Evolutionary conservation across 2,888 invertebrate species (phyloP).

Genomic region (Coelopa pilipes): DNA sequence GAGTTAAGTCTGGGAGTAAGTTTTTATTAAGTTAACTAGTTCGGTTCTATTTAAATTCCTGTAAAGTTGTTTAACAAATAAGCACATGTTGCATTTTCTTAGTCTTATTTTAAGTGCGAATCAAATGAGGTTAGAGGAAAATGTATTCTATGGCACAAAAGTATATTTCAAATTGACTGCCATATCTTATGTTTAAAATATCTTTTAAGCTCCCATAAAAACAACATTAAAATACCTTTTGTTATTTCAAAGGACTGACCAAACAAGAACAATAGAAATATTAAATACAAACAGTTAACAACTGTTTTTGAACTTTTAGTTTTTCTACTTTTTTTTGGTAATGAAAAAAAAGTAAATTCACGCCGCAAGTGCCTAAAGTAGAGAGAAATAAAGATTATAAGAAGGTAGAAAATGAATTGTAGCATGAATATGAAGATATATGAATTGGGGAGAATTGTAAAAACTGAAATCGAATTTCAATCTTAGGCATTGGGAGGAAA

Average conservation of each 20-base stretch:
- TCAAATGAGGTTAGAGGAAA: too few relatives aligned
- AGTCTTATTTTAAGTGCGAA: not conserved
- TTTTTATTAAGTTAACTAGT: too few relatives aligned
- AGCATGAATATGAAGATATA: not conserved
- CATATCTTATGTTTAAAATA: slow-evolving; percentile 28
- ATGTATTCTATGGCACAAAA: slow-evolving; percentile 27
- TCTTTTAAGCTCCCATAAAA: not conserved
- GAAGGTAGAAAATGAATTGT: too few relatives aligned
- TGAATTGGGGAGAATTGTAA: not conserved
- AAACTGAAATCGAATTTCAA: not conserved
- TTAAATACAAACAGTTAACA: too few relatives aligned
- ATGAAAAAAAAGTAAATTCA: slow-evolving; percentile 20
- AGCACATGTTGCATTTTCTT: too few relatives aligned
- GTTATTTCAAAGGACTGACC: not conserved
- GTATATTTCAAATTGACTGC: slow-evolving; percentile 21
- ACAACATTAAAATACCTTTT: not conserved
- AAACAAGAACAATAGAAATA: too few relatives aligned
- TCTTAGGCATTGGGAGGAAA: not conserved
- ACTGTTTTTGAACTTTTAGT: not conserved
- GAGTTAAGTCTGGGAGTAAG: too few relatives aligned
- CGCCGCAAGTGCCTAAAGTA: slow-evolving; percentile 25
- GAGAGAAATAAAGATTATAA: not conserved
- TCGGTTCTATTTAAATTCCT: too few relatives aligned
- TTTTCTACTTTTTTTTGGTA: not conserved
- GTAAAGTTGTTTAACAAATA: too few relatives aligned